Evolutionary conservation across 2,888 invertebrate genomes (phyloP), one percentile per base, ranked within the genome.

Genomic region (Xiphydria camelus): DNA sequence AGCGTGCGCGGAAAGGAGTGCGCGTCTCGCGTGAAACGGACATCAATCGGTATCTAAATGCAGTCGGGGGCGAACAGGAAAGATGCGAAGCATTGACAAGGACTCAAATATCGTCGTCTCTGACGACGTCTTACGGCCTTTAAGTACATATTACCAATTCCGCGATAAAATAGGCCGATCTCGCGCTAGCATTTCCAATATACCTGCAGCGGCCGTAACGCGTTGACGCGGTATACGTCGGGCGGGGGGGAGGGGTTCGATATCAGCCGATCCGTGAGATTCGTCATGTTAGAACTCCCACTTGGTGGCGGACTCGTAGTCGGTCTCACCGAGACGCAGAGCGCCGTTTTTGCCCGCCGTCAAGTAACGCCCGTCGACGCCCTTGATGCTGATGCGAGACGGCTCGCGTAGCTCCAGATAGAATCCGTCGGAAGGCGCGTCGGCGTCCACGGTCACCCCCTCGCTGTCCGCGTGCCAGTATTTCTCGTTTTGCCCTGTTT

Each of bases 401-500:
- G 94, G 94, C 76, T 94, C 94, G 60, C 93, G 86, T 66, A 97
- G 82, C 80, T 96, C 95, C 67, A 97, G 82, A 74, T 89, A 89
- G 82, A 96, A 96, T 39, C 91, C 90, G 65, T 88, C 86, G 34
- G 86, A 80, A 12, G 93, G 88, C 14, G 81, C 75, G 66, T 93
- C 92, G 18, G 89, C 84, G 76, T 94, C 95, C 47, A 93, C 91
- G 22, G 87, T 84, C 44, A 96, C 87, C 41, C 87, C 84, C 76
- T 95, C 95, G 62, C 88, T 87, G 72, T 91, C 90, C 41, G 91
- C 87, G 75, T 91, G 88, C 94, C 95, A 95, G 79, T 94, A 97
- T 75, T 93, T 93, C 66, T 91, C 91, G 78, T 91, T 94, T 74
- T 89, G 88, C 59, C 93, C 93, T 93, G 77, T n/a, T n/a, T n/a